Conservation (phyloP, 2,888 invertebrate genomes). For the Nasonovia ribisnigri region DNA sequence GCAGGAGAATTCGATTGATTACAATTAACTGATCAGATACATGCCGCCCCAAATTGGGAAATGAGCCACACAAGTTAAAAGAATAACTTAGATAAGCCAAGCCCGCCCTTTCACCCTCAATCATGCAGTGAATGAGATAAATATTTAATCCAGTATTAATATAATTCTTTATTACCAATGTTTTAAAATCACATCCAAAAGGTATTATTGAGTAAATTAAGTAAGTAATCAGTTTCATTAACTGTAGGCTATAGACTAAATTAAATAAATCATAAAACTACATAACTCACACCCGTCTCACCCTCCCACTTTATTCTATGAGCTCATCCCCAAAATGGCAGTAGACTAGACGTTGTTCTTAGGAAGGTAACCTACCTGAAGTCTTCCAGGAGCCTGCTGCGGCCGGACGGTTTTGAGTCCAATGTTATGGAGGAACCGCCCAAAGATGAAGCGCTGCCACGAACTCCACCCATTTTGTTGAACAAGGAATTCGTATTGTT, state of each 20-base stretch:
- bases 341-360: background rate
- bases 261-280: background rate
- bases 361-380: constrained; percentile 75
- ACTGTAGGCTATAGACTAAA: background rate
- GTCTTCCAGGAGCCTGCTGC: constrained; percentile 94
- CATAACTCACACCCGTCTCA: background rate
- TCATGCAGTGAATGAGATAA: background rate
- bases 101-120: background rate
- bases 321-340: constrained; percentile 30
- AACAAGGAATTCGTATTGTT: constrained; percentile 81
- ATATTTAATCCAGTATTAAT: background rate
- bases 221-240: background rate
- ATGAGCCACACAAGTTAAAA: background rate
- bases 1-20: constrained; percentile 63
- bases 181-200: background rate
- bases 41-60: constrained; percentile 19
- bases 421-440: constrained; percentile 67
- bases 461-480: constrained; percentile 73
- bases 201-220: background rate
- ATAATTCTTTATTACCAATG: background rate
- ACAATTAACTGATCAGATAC: constrained; percentile 51
- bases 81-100: background rate
- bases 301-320: background rate
- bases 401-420: constrained; percentile 75
- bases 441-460: constrained; percentile 64